Base-by-base conservation (phyloP, 2,113 vertebrate species). In the Malurus melanocephalus region DNA sequence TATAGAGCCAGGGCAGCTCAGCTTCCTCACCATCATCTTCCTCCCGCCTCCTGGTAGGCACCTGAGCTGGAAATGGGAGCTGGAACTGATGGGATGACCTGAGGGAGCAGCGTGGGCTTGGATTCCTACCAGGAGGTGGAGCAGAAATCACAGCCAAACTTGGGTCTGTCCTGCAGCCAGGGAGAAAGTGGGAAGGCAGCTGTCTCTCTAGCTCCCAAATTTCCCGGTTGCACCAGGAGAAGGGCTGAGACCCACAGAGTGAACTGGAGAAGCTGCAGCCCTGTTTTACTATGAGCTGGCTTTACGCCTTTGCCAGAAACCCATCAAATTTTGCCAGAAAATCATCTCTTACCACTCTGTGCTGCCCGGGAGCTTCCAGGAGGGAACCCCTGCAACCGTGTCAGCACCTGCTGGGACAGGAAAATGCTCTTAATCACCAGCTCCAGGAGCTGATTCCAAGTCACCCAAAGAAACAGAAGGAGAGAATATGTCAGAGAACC, bases 231-330 rank as follows among this genome's bases (percentile, higher is more conserved):
- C 28, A 10, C 9, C 19, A 20, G 6, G 5, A 79, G 13, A 24
- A 4, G 4, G 19, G 10, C 18, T 71, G 24, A 38, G 19, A 48
- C 4, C 2, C 18, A 4, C 8, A 32, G 2, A 13, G 13, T 21
- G 55, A 68, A 35, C 12, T 72, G 71, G 62, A 0, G 2, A 27
- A 67, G 7, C 18, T 59, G 52, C 28, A 30, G 18, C 33, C 13
- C 5, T 1, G 0, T 8, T 0, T 0, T 42, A 18, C 24, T 33
- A 16, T n/a, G 28, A n/a, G 1, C 38, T 48, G 13, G 17, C 6
- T 52, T 59, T 7, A 2, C 20, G 6, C 16, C 9, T 51, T 57
- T 22, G 33, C n/a, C 38, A 16, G 7, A 11, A 38, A 38, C 9
- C 38, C 38, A 38, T 38, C 38, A 38, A 38, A 38, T 38, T 38